Base-by-base conservation (phyloP, 2,113 vertebrate species). In the Triplophysa tibetana region DNA sequence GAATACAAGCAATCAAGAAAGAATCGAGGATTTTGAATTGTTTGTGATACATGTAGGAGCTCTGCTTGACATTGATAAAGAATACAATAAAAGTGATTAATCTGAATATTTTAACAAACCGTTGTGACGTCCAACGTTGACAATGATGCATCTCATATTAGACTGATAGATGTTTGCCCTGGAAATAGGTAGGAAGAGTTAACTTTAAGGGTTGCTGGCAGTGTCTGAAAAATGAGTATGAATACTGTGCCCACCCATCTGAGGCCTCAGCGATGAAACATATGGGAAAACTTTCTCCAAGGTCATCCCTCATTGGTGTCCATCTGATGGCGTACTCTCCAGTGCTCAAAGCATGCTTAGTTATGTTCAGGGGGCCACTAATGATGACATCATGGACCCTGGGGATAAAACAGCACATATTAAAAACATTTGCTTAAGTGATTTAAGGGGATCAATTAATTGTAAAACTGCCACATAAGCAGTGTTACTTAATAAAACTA, bases 361-460 rank as follows among this genome's bases (percentile, higher is more conserved):
- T 81, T 62, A 87, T 78, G 8, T 85, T 83, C 0, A 21, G 6
- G 14, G 87, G 88, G 16, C 89, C 89, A 21, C 82, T 87, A n/a
- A 89, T 61, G 17, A 87, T 73, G 29, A 91, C 52, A 78, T 79
- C 75, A 38, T 17, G 0, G 17, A 88, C 63, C 66, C 89, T 90
- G 4, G 33, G 54, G 21, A 73, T 60, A 0, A 73, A 19, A 58
- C 6, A 24, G 13, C 54, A 23, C 10, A 1, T 38, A 7, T 73
- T 60, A 73, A 11, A 58, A 9, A 70, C 16, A 56, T 56, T 7
- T 5, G 54, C 17, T n/a, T 14, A 2, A 50, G 48, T 16, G 48
- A 50, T 3, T 29, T 3, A 29, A 29, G 26, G 26, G 26, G 33
- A 38, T 38, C 33, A 38, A 38, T 38, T 38, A 7, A 38, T 38